Evolutionary conservation across 2,113 vertebrate genomes (phyloP), one percentile per base, ranked within the genome.

Genomic region (Aspidoscelis tigris): DNA sequence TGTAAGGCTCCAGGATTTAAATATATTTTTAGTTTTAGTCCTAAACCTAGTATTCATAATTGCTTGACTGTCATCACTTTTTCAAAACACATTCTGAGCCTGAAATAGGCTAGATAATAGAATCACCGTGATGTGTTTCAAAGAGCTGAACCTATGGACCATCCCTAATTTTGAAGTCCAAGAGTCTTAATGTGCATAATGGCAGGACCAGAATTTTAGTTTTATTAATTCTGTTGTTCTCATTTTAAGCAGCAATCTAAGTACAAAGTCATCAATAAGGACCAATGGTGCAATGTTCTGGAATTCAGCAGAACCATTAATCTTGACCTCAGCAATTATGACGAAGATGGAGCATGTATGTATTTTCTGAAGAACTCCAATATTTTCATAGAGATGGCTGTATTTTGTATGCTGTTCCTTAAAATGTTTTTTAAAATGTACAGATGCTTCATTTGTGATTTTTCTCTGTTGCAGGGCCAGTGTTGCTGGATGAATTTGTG

Each of bases 181-280:
- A 9, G 64, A 43, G 55, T 2, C 26, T 39, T 16, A 33, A 58
- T 11, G 16, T 39, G 72, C 11, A 72, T 41, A 73, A 20, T 66
- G 12, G 44, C 44, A 68, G 21, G 21, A 41, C 64, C 74, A 84
- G 3, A 85, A 69, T 50, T 71, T 18, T 0, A 7, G 80, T 89
- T 84, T 64, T 73, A 12, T 92, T 87, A 93, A 81, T 33, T 33
- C 90, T 89, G 2, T 70, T 4, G 77, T 85, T 96, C 91, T 95
- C 95, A 39, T 81, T 84, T 94, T 88, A 90, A 84, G 74, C 95
- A 99, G 98, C 99, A 99, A 97, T 99, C 98, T 84, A 99, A 99
- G 96, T 99, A 99, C 88, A 99, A 99, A 97, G 99, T 99, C 89
- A 98, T 99, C 96, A 99, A 99, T 96, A 99, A 99, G 97, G 99